Evolutionary conservation across 2,797 vertebrate species (phyloP).

Genomic region (Melanotaenia maccullochi): DNA sequence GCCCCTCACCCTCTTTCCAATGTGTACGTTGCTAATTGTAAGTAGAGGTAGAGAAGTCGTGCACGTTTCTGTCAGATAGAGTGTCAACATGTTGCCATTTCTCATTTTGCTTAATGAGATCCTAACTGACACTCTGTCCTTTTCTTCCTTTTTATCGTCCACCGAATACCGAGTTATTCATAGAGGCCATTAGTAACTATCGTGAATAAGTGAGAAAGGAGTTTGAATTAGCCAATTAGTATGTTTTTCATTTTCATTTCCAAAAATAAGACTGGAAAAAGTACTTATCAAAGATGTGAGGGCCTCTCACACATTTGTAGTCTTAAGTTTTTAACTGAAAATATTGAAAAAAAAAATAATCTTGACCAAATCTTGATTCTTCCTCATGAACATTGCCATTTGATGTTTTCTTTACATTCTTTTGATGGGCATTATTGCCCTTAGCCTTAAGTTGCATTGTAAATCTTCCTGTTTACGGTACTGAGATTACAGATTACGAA

Average conservation of each 20-base stretch:
- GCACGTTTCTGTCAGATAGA: conserved; percentile 17
- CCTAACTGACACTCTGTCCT: conserved; percentile 34
- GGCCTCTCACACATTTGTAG: neutral
- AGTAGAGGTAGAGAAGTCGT: conserved; percentile 20
- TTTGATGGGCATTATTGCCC: conserved; percentile 4
- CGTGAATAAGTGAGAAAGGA: conserved; percentile 20
- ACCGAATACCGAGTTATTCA: conserved; percentile 4
- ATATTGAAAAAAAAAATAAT: neutral
- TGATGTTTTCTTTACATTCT: conserved; percentile 1
- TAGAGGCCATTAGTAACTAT: conserved; percentile 25
- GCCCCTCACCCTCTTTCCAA: conserved; percentile 4
- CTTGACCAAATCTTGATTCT: neutral
- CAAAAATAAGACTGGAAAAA: conserved; percentile 15
- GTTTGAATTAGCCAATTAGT: conserved; percentile 15
- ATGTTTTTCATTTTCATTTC: conserved; percentile 11
- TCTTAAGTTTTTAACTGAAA: neutral
- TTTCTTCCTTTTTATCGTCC: conserved; percentile 33
- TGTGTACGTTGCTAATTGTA: conserved; percentile 8
- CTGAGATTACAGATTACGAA: conserved; percentile 33
- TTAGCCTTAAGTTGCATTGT: conserved; percentile 5
- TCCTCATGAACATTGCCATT: neutral
- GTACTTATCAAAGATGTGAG: conserved; percentile 10
- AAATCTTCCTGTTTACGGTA: conserved; percentile 49
- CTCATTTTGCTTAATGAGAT: conserved; percentile 36
- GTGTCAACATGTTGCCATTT: conserved; percentile 30